Base-by-base conservation (phyloP, 2,113 vertebrate species). In the Callospermophilus lateralis region DNA sequence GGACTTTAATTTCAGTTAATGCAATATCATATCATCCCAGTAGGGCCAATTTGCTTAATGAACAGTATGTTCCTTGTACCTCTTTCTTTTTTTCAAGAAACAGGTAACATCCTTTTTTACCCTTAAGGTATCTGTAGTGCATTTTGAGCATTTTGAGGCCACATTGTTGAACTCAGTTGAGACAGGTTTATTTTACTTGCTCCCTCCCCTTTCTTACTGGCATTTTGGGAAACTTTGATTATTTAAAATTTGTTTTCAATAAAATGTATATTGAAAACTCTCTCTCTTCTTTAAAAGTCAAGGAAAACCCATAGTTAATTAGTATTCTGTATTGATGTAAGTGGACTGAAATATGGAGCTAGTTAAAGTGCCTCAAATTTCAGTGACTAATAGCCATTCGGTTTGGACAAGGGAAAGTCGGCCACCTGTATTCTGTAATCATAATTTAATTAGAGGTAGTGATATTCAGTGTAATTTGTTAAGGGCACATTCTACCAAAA, bases 401-500 rank as follows among this genome's bases (percentile, higher is more conserved):
- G 4, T 6, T 90, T 94, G 15, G 84, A 87, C 84, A 80, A 97
- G 94, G 85, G 81, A 97, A 79, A 94, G 97, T 89, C 91, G 90
- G 89, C 85, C 97, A 98, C 97, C 97, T 98, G 96, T 98, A 89
- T 91, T 98, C 95, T 98, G 96, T 97, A 92, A 98, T 89, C 96
- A 90, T 97, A 97, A 98, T 98, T 98, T 97, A 98, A 98, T 98
- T 98, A 98, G 97, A 96, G 91, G 89, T 97, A 97, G 97, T 97
- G 97, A 90, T 98, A 97, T 96, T 98, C 94, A 98, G 34, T 98
- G 30, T 98, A 98, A 98, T 98, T 98, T 97, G 97, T 98, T 98
- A 98, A 98, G 97, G 93, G 91, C 94, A 94, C 74, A 96, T 74
- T 96, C 95, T 97, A 94, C 34, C 93, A 70, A 97, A 94, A 89